Evolutionary conservation across 2,888 invertebrate species (phyloP).

Genomic region (Cenopis cana): DNA sequence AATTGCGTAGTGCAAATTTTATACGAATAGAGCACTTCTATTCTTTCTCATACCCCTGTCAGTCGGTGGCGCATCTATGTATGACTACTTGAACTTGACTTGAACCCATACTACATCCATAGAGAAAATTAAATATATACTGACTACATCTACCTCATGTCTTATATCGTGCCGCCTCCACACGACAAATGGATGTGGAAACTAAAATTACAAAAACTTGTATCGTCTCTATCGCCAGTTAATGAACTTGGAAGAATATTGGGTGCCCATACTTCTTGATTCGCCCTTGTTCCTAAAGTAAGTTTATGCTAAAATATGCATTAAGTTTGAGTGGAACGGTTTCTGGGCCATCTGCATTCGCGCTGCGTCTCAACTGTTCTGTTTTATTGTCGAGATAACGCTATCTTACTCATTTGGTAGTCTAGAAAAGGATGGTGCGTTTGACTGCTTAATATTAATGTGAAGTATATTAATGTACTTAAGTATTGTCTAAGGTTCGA

Average conservation of each 20-base stretch:
- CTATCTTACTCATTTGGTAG: conserved; percentile 49
- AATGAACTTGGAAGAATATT: conserved; percentile 29
- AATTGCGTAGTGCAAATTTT: too few relatives aligned
- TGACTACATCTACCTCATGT: too few relatives aligned
- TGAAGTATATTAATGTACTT: too few relatives aligned
- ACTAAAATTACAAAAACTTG: conserved; percentile 3
- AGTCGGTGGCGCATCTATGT: too few relatives aligned
- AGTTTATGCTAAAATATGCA: conserved; percentile 42
- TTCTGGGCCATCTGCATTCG: conserved; percentile 58
- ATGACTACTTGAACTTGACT: too few relatives aligned
- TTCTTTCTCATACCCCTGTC: too few relatives aligned
- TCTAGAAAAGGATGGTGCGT: conserved; percentile 21
- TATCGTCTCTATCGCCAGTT: background rate
- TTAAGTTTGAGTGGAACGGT: conserved; percentile 35
- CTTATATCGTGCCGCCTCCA: too few relatives aligned
- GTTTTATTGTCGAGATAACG: conserved; percentile 62
- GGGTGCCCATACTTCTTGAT: conserved; percentile 8
- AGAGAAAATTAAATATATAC: too few relatives aligned
- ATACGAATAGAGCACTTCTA: too few relatives aligned
- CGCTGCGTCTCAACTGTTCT: conserved; percentile 52
- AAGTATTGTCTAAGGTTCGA: too few relatives aligned
- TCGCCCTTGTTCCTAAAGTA: background rate
- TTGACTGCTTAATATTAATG: background rate
- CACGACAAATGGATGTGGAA: too few relatives aligned
- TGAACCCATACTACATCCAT: too few relatives aligned